These are phyloP conservation scores for Anguilla anguilla DNA, from an alignment of 2,797 vertebrate species.

Conservation along the genomic window DNA sequence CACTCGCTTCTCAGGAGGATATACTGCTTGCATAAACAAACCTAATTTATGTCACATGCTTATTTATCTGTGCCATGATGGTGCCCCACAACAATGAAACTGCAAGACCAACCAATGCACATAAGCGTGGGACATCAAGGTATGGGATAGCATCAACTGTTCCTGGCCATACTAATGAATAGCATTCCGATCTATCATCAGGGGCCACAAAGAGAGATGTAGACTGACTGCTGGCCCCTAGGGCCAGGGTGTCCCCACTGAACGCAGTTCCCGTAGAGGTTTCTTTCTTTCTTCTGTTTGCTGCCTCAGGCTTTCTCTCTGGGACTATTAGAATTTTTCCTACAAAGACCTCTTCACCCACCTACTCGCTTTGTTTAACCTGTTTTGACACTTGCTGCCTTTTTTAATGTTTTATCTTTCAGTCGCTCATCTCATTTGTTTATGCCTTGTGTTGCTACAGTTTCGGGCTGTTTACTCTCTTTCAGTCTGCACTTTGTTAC, in stretches of 20 bases:
- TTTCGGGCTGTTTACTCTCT: background rate
- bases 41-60: background rate
- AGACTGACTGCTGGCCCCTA: background rate
- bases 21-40: background rate
- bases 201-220: background rate
- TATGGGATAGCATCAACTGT: background rate
- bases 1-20: conserved; percentile 10
- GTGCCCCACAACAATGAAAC: background rate
- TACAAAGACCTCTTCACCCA: background rate
- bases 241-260: background rate
- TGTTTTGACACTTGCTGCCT: background rate
- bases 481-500: background rate
- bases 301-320: background rate
- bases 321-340: background rate
- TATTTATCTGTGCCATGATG: background rate
- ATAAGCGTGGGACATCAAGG: background rate
- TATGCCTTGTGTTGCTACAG: background rate
- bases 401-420: background rate
- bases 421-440: background rate
- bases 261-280: background rate
- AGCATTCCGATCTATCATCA: background rate
- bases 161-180: background rate
- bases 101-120: background rate
- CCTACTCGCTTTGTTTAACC: background rate
- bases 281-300: background rate